Evolutionary conservation across 1,140 invertebrate genomes (phyloP).

Genomic region (Atopsyche davidsoni): DNA sequence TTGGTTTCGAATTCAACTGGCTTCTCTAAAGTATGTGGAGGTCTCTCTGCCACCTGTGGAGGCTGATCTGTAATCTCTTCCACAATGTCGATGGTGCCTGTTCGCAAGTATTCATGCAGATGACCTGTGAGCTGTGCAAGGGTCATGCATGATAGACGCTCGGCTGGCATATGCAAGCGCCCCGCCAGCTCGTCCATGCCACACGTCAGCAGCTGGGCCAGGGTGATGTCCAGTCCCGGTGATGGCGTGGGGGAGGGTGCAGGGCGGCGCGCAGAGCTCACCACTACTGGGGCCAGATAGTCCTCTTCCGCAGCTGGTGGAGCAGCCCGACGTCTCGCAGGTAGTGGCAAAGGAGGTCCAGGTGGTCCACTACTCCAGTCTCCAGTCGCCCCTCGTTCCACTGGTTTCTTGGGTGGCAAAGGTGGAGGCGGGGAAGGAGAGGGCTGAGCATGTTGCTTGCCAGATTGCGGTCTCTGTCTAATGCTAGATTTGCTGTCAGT

Average conservation of each 20-base stretch:
- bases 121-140: constrained; percentile 76
- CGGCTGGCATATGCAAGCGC: constrained; percentile 68
- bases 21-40: constrained; percentile 17
- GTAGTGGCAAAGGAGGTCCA: constrained; percentile 59
- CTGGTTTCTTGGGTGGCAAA: constrained; percentile 74
- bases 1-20: constrained; percentile 42
- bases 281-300: constrained; percentile 54
- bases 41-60: constrained; percentile 21
- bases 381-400: constrained; percentile 32
- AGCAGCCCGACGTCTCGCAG: constrained; percentile 50
- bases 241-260: constrained; percentile 31
- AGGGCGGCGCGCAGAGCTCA: constrained; percentile 36
- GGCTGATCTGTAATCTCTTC: constrained; percentile 26
- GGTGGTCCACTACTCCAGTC: constrained; percentile 35
- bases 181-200: constrained; percentile 70
- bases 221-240: constrained; percentile 60
- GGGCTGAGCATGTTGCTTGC: constrained; percentile 55
- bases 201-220: constrained; percentile 73
- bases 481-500: constrained; percentile 32
- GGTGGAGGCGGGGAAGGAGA: constrained; percentile 65
- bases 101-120: constrained; percentile 59
- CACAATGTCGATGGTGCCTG: constrained; percentile 34
- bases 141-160: constrained; percentile 75
- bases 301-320: constrained; percentile 55
- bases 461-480: constrained; percentile 37